Conservation (phyloP, 2,888 invertebrate genomes). For the Drosophila parthenogenetica region DNA sequence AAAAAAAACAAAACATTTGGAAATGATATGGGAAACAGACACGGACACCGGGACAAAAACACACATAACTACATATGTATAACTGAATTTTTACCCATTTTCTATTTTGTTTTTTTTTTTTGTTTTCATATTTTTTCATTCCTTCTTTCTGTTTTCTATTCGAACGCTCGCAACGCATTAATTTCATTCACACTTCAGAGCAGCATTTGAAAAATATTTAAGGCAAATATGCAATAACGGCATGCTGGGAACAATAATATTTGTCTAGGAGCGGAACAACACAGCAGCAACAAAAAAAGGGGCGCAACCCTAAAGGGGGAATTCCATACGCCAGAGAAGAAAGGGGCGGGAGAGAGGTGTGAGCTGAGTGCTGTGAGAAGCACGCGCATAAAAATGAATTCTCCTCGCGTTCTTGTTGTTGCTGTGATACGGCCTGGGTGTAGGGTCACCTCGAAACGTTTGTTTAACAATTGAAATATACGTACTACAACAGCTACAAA, state of each 20-base stretch:
- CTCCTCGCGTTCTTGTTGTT: conserved; percentile 18
- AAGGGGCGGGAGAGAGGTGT: conserved; percentile 37
- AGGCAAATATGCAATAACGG: conserved; percentile 81
- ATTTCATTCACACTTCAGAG: conserved; percentile 82
- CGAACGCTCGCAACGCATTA: conserved; percentile 73
- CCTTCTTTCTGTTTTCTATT: conserved; percentile 25
- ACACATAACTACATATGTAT: conserved; percentile 14
- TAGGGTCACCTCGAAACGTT: conserved; percentile 60
- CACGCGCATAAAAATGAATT: conserved; percentile 56
- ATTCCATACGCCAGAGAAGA: neutral
- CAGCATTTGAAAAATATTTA: conserved; percentile 69
- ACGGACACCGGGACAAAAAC: conserved; percentile 12
- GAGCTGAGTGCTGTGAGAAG: conserved; percentile 59
- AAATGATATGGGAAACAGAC: conserved; percentile 73
- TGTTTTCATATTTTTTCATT: conserved; percentile 3
- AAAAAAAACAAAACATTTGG: conserved; percentile 41
- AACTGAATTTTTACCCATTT: conserved; percentile 66
- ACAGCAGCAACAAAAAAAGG: conserved; percentile 12
- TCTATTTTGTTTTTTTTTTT: conserved; percentile 3
- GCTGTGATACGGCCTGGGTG: conserved; percentile 44
- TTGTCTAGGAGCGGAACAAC: conserved; percentile 73
- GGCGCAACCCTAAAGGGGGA: conserved; percentile 31
- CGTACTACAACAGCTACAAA: conserved; percentile 44
- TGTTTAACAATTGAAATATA: conserved; percentile 75
- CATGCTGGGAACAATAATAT: conserved; percentile 81